Evolutionary conservation across 2,113 vertebrate species (phyloP), one percentile per base, ranked within the genome.

Genomic region (Hippolais icterina): DNA sequence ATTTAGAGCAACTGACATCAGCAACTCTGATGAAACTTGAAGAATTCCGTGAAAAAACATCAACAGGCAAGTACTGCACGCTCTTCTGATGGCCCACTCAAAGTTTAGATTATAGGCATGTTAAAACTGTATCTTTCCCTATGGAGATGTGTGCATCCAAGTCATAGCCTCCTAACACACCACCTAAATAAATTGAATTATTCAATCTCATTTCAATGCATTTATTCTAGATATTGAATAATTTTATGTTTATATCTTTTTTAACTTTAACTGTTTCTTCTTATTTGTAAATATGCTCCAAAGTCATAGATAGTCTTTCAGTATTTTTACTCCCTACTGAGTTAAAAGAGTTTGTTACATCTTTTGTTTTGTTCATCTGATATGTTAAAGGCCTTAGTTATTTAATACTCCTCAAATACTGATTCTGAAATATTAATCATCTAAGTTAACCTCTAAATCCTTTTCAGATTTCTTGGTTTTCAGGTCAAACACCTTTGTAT

Each of bases 1-100:
- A 98, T 97, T 97, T 99, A 92, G 98, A 99, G 78, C 99, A 99
- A 69, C 78, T 99, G 75, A 99, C 99, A 25, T 99, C 99, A 35
- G 99, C 98, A 11, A 99, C 99, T 65, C 98, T 99, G 93, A 99
- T 98, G 98, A 99, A 99, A 95, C 98, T 99, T 89, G 99, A 99
- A 98, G 99, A 99, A 97, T 99, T 99, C 91, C 98, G 99, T 97
- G 99, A 99, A 61, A 99, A 98, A 94, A 99, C 99, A 69, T 98
- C 99, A 97, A 99, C 99, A 95, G 99, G 99, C 99, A 94, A 98
- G 96, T 96, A 23, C 70, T 65, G 44, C 8, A 12, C 60, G 15
- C 23, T 69, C 5, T 46, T 83, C 42, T 44, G 5, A 29, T n/a
- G 68, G 16, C 8, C 33, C 6, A 11, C 5, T 68, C 18, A 72